phyloP scores from a whole-genome alignment of 2,888 invertebrate species.

The Amaurobius ferox region DNA sequence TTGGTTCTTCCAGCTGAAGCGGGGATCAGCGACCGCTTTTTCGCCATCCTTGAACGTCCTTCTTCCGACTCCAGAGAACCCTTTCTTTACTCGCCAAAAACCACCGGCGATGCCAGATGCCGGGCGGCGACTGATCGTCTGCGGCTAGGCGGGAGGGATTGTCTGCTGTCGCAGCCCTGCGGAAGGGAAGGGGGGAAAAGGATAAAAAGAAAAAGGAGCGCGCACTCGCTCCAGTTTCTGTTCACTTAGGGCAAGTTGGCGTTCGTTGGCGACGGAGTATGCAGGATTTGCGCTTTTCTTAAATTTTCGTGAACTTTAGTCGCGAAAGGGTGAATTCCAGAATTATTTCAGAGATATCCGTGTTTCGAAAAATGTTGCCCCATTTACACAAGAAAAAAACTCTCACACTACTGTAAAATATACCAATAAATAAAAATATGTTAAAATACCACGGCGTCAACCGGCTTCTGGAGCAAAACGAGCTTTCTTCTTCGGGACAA shows the following conservation, averaged over 20 bases:
- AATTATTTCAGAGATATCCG: too few species aligned
- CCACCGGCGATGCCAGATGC: constrained; percentile 50
- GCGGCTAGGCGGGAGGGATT: constrained; percentile 27
- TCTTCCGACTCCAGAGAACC: constrained; percentile 20
- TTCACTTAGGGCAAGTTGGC: background rate
- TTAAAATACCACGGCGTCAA: too few species aligned
- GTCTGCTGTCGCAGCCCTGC: constrained; percentile 36
- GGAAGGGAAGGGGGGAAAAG: background rate
- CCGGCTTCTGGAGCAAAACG: too few species aligned
- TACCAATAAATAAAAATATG: too few species aligned
- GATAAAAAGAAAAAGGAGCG: background rate
- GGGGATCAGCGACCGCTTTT: background rate
- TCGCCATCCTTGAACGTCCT: constrained; percentile 65
- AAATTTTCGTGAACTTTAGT: too few species aligned
- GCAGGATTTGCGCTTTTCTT: background rate
- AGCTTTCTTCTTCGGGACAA: too few species aligned
- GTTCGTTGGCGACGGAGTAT: background rate
- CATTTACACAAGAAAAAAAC: too few species aligned
- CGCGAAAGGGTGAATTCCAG: too few species aligned
- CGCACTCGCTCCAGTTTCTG: background rate
- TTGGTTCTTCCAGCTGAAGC: background rate
- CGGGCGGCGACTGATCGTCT: constrained; percentile 59
- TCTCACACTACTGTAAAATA: too few species aligned
- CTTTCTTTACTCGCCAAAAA: constrained; percentile 10
- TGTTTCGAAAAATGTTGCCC: too few species aligned